phyloP scores from a whole-genome alignment of 2,888 invertebrate genomes.

The Holacanthella duospinosa region DNA sequence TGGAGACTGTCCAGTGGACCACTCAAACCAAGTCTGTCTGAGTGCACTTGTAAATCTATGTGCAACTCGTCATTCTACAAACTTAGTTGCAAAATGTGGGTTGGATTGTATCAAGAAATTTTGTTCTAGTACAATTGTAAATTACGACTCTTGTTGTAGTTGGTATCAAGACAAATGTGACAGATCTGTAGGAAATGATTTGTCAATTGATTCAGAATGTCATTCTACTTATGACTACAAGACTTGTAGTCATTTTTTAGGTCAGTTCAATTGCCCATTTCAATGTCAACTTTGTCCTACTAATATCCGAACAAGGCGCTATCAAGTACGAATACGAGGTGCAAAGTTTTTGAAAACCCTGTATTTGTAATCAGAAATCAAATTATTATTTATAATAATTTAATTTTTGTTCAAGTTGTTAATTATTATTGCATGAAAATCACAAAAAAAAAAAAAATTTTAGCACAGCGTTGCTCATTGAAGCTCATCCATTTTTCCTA shows the following conservation, averaged over 20 bases:
- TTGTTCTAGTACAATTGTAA: neutral
- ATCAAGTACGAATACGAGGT: neutral
- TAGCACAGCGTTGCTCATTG: too few relatives aligned
- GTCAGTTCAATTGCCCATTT: neutral
- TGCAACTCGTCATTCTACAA: neutral
- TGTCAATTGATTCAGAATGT: neutral
- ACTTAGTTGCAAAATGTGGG: neutral
- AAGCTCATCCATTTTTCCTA: too few relatives aligned
- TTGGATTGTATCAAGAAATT: neutral
- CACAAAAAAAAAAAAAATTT: too few relatives aligned
- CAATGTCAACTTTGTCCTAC: neutral
- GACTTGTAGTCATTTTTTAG: neutral
- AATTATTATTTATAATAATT: neutral
- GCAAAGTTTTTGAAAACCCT: neutral
- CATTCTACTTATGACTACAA: neutral
- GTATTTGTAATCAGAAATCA: neutral
- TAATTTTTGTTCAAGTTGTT: neutral
- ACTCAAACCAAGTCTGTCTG: neutral
- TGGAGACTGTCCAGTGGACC: neutral
- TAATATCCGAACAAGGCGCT: neutral
- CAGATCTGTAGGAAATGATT: neutral
- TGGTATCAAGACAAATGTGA: neutral
- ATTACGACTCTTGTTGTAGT: neutral
- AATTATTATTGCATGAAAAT: too few relatives aligned
- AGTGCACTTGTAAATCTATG: neutral